Base-by-base conservation (phyloP, 2,888 invertebrate species). In the Matsumyia berberina region DNA sequence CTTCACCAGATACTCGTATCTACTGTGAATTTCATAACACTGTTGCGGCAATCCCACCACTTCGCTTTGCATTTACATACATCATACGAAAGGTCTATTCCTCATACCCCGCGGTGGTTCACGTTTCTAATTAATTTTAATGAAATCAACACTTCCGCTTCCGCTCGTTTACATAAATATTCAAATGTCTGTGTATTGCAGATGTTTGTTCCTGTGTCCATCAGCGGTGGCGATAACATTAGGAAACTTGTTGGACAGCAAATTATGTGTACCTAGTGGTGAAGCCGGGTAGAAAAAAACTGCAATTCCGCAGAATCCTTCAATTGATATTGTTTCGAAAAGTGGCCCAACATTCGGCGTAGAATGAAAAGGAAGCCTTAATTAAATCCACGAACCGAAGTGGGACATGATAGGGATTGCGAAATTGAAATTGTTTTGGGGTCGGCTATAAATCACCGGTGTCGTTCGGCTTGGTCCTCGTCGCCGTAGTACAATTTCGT, bases 391-490 rank as follows among this genome's bases (percentile, higher is more conserved):
- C 69, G 73, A 79, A 42, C 46, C 74, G 24, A 64, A 74, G 46
- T 73, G 57, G 69, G 42, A 79, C 74, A 85, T 78, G 79, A 79
- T 79, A 85, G 79, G 83, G 83, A 79, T 79, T 85, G 64, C 37
- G 73, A 85, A 85, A 85, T 85, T 85, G 83, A 85, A 85, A 85
- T 85, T 85, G 83, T 85, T 85, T 85, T 85, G 83, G 83, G 83
- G 62, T 79, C 73, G 83, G 69, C 53, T 79, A 85, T 85, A 85
- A 85, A 85, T 85, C 83, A 85, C 73, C 79, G 69, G 69, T 79
- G 83, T 79, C 70, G 62, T 57, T 77, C 15, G 37, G 17, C 66
- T 51, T 67, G 66, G 67, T 69, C 37, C 49, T 39, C 60, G 77
- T 51, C 58, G 19, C 46, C 35, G 69, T 24, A 8, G 42, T 42